Percentiles rank a stretch among this genome's conserved stretches.
Conservation (phyloP, 2,113 vertebrate genomes). For the Ptyas mucosa region DNA sequence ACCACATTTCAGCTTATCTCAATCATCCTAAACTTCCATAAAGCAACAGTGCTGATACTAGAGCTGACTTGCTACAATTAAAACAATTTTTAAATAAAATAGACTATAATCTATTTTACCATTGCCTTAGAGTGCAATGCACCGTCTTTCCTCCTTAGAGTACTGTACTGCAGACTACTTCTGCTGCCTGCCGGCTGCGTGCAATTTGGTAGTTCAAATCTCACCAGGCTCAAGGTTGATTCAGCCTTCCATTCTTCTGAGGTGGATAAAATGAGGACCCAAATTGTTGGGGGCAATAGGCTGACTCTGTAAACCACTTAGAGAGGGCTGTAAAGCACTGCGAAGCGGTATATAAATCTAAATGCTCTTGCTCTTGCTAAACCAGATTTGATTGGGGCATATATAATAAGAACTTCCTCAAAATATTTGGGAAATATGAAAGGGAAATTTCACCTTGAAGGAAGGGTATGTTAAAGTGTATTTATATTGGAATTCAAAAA, state of each 20-base stretch:
- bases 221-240: too few species aligned
- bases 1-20: background rate
- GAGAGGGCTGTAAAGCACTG: too few species aligned
- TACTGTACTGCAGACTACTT: too few species aligned
- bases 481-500: background rate
- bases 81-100: too few species aligned
- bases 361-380: background rate
- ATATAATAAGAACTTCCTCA: background rate
- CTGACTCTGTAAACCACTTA: too few species aligned
- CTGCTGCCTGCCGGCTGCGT: too few species aligned
- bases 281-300: too few species aligned
- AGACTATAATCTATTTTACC: background rate
- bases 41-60: background rate
- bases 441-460: background rate
- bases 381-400: background rate
- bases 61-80: background rate
- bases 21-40: background rate
- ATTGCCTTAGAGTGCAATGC: background rate
- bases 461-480: background rate
- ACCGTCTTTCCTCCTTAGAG: background rate
- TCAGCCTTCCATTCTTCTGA: too few species aligned
- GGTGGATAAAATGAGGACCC: too few species aligned
- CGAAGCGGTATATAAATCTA: too few species aligned
- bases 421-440: background rate
- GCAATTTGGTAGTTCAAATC: too few species aligned